phyloP scores from a whole-genome alignment of 2,888 invertebrate species.

The Auanema freiburgensis region DNA sequence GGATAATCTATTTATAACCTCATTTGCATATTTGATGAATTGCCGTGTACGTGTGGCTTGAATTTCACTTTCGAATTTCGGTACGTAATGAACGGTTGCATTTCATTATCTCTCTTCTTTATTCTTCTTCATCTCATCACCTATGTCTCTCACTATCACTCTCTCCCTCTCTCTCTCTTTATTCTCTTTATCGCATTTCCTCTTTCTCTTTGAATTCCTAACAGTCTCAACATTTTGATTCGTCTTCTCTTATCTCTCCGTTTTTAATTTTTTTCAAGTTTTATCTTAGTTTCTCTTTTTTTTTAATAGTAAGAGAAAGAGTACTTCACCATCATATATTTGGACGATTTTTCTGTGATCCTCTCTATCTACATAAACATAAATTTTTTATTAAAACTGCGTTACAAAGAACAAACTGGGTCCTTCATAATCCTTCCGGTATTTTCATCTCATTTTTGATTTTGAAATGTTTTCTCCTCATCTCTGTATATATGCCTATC shows the following conservation, averaged over 20 bases:
- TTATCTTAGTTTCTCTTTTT: constrained; percentile 7
- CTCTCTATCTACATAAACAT: no score
- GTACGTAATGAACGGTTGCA: constrained; percentile 2
- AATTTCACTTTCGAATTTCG: background rate
- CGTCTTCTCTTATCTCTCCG: constrained; percentile 3
- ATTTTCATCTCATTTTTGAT: background rate
- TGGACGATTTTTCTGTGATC: no score
- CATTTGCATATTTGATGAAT: no score
- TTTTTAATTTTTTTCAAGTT: constrained; percentile 6
- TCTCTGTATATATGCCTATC: no score
- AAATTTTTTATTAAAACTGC: no score
- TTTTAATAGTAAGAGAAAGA: background rate
- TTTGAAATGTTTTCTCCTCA: no score
- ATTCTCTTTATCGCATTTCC: constrained; percentile 7
- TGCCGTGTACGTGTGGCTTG: background rate
- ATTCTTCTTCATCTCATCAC: background rate
- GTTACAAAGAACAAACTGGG: background rate
- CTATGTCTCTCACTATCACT: constrained; percentile 21
- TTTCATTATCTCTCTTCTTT: constrained; percentile 18
- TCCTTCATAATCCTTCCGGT: constrained; percentile 7
- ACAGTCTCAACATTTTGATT: constrained; percentile 14
- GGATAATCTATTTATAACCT: no score
- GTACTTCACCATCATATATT: background rate
- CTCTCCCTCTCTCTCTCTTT: constrained; percentile 17
- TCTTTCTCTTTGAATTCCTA: no score